Base-by-base conservation (phyloP, 2,797 vertebrate genomes). In the Tenualosa thibaudeaui region DNA sequence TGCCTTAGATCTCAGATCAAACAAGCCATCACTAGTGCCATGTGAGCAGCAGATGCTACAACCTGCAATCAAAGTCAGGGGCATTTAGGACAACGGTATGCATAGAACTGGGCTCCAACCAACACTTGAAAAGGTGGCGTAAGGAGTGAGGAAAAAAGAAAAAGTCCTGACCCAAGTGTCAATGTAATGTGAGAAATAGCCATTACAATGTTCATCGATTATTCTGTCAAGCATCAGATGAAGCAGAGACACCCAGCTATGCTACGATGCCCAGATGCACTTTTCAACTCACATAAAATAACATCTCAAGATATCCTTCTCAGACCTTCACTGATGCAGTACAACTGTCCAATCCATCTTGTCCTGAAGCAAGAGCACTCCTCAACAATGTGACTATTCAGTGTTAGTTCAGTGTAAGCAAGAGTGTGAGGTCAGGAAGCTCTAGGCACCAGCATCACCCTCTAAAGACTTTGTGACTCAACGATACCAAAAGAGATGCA, bases 201-300 rank as follows among this genome's bases (percentile, higher is more conserved):
- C 19, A 58, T 58, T 58, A 22, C 56, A 58, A 58, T 19, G 56
- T 1, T 58, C 56, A 56, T 84, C 81, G 81, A 85, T 85, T 68
- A 83, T 50, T 12, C 68, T 78, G 81, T 78, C 84, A 49, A n/a
- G 65, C 3, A 31, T 24, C 84, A 85, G 84, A 87, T 83, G 84
- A 85, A 84, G 19, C 37, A 22, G 26, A 81, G 53, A 85, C 51
- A n/a, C 7, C 7, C 8, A 65, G n/a, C 8, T 65, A 12, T 65
- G 62, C 0, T 65, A 24, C 62, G 13, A 65, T 65, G 6, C n/a
- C 6, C n/a, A 60, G 22, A 26, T 9, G 24, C 10, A 31, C 24
- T 26, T 65, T 65, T 31, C 62, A 65, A 65, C 24, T 2, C 62
- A 65, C 24, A 26, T 65, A 65, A 65, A 31, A 65, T 22, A 58